phyloP scores from a whole-genome alignment of 2,797 vertebrate species.

The Molothrus aeneus region DNA sequence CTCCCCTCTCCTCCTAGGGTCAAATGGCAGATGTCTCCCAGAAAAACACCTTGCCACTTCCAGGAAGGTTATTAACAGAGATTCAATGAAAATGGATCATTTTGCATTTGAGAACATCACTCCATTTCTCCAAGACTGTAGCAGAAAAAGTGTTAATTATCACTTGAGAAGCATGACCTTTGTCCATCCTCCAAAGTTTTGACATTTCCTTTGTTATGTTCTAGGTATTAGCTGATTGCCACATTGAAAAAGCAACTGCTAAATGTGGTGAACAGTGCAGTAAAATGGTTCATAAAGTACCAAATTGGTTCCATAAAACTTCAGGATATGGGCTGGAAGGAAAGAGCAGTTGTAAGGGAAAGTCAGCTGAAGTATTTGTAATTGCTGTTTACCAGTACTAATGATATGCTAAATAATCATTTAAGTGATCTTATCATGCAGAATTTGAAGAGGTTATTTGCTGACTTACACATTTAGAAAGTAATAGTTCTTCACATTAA shows the following conservation, averaged over 20 bases:
- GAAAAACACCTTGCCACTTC: neutral
- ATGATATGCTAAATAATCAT: conserved; percentile 19
- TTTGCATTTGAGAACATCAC: neutral
- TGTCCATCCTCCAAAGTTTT: neutral
- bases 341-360: neutral
- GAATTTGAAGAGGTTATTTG: conserved; percentile 35
- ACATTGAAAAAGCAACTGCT: neutral
- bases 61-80: neutral
- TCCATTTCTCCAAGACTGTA: neutral
- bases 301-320: neutral
- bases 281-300: neutral
- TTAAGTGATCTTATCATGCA: neutral
- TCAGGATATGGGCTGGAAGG: neutral
- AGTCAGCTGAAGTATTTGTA: neutral
- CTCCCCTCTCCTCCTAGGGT: neutral
- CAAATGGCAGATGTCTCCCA: neutral
- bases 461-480: conserved; percentile 31
- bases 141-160: neutral
- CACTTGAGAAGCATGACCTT: neutral
- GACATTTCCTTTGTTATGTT: neutral
- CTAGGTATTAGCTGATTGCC: neutral
- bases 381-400: neutral
- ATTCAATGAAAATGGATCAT: neutral
- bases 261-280: neutral
- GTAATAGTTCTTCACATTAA: neutral